A percentile compares a stretch with the other conserved stretches of the same genome.
These are phyloP conservation scores for Adelosebastes latens DNA, from an alignment of 2,797 vertebrate genomes.

Conservation along the genomic window DNA sequence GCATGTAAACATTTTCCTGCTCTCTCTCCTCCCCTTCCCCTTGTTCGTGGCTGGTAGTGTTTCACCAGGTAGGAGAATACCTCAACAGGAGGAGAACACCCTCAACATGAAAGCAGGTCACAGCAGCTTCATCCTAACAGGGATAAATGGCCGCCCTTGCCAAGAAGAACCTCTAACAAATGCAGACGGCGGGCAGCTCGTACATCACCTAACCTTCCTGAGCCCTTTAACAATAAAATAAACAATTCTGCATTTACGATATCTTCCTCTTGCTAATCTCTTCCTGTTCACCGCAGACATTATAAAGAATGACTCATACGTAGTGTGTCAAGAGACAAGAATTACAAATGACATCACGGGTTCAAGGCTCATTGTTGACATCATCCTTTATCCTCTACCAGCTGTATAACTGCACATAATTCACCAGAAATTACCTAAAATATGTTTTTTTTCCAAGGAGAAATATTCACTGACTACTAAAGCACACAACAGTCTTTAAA, in stretches of 20 bases:
- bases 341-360: slow-evolving; percentile 40
- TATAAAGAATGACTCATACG: slow-evolving; percentile 48
- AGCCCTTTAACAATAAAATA: slow-evolving; percentile 19
- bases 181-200: slow-evolving; percentile 15
- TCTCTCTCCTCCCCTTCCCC: slow-evolving; percentile 1
- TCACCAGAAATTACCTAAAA: background rate
- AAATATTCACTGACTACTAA: slow-evolving; percentile 20
- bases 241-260: background rate
- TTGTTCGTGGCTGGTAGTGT: slow-evolving; percentile 20
- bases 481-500: background rate
- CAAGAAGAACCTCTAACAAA: slow-evolving; percentile 32
- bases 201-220: slow-evolving; percentile 8
- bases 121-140: slow-evolving; percentile 38
- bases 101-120: slow-evolving; percentile 57
- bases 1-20: slow-evolving; percentile 39
- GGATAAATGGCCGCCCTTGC: slow-evolving; percentile 35
- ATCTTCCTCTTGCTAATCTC: background rate
- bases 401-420: background rate
- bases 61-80: slow-evolving; percentile 56
- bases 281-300: slow-evolving; percentile 16
- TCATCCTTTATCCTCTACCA: background rate
- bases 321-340: slow-evolving; percentile 30
- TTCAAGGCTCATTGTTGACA: background rate
- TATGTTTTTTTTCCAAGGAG: background rate
- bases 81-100: slow-evolving; percentile 52